Conservation (phyloP, 2,797 vertebrate genomes). For the Tokudaia muenninki region DNA sequence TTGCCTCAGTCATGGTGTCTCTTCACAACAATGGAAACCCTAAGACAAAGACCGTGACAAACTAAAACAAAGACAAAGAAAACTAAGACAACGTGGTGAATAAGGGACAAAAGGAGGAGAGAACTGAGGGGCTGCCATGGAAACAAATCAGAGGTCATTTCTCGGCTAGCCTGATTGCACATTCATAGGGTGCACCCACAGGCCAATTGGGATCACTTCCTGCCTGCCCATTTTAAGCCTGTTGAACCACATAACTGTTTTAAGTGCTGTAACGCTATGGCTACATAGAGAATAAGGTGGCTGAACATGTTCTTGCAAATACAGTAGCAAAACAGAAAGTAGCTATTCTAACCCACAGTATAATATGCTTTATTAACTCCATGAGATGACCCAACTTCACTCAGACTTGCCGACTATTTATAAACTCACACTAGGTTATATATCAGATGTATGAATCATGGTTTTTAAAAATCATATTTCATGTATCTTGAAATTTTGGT, state of each 20-base stretch:
- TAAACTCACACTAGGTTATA: not conserved
- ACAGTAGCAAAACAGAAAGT: not conserved
- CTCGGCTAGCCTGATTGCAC: not conserved
- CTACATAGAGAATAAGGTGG: not conserved
- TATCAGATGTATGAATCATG: not conserved
- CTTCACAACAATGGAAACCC: not conserved
- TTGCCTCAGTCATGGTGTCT: not conserved
- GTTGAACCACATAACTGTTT: not conserved
- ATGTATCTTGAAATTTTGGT: not conserved
- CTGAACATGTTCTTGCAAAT: conserved; percentile 23
- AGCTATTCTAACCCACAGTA: not conserved
- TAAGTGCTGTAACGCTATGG: not conserved
- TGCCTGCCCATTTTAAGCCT: not conserved
- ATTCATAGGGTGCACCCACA: not conserved
- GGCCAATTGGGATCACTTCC: not conserved
- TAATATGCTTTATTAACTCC: not conserved
- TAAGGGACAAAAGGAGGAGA: not conserved
- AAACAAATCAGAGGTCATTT: not conserved
- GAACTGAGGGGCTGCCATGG: not conserved
- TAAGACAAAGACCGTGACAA: not conserved
- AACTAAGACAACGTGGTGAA: too few relatives aligned
- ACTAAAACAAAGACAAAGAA: not conserved
- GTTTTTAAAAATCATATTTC: not conserved
- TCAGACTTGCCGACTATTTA: not conserved
- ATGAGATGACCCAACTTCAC: not conserved